Evolutionary conservation across 2,888 invertebrate species (phyloP), one percentile per base, ranked within the genome.

Genomic region (Laspeyria flexula): DNA sequence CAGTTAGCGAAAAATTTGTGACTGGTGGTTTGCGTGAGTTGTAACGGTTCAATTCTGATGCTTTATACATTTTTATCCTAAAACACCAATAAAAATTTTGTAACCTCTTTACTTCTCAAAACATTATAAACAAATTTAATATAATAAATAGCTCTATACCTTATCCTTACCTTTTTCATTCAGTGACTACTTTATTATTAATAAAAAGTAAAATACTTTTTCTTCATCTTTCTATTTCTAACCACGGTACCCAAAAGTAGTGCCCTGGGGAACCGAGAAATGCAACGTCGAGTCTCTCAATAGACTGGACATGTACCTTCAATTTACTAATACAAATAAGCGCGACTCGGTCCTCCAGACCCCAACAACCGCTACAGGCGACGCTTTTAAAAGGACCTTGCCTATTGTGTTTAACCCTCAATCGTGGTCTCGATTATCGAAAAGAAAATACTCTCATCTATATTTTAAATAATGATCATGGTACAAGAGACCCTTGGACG

Each of bases 371-470:
- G 78, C 83, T 78, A 79, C 79, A 70, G 84, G 84, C 88, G 85
- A 83, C 81, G 83, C 80, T 83, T 81, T 86, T 81, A 85, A 85
- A 86, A 82, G 80, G 77, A 71, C 76, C 76, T 70, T 54, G 51
- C 71, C 85, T 65, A 89, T 91, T 91, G 91, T 91, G 77, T 75
- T 67, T 79, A 66, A 83, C 91, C 91, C 90, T 86, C 90, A 85
- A 90, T 89, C 85, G 83, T 71, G 80, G 84, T 83, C 89, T 88
- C 90, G 91, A 91, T 92, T 91, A 91, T 92, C 88, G 91, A 77
- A 90, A 91, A 90, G 91, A 92, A 92, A 92, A 91, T 91, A 90
- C 90, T 86, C 82, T 85, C 90, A 90, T 92, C 90, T 89, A 91
- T 92, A 90, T 91, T 92, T 91, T 90, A 91, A 92, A 92, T 90